phyloP scores from a whole-genome alignment of 2,113 vertebrate genomes.

The Lates calcarifer region DNA sequence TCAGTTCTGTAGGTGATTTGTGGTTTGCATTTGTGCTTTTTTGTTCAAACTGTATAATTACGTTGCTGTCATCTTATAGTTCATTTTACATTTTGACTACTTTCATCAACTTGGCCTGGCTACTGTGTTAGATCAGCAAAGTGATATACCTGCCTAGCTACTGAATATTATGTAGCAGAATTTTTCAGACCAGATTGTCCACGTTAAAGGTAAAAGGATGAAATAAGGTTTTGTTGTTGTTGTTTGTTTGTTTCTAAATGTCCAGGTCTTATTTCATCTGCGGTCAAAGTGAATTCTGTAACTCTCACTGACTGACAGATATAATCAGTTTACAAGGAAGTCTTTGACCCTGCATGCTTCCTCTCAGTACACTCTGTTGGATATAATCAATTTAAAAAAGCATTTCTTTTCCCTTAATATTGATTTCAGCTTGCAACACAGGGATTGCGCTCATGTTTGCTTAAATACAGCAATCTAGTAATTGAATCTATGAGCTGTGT shows the following conservation, averaged over 20 bases:
- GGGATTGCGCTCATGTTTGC: conserved; percentile 34
- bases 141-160: neutral
- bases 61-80: no score
- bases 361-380: conserved; percentile 1
- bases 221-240: neutral
- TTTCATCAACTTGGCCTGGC: no score
- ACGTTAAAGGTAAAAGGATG: neutral
- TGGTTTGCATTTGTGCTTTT: no score
- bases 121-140: neutral
- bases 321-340: conserved; percentile 32
- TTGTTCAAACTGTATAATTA: no score
- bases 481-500: conserved; percentile 20
- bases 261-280: neutral
- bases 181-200: neutral
- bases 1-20: no score
- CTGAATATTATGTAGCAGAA: neutral
- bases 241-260: neutral
- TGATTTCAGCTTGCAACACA: conserved; percentile 10
- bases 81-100: no score
- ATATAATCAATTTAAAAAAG: conserved; percentile 51
- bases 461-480: conserved; percentile 34
- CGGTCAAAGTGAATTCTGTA: conserved; percentile 15
- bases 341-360: neutral
- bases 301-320: conserved; percentile 1
- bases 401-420: conserved; percentile 50